Conservation (phyloP, 2,113 vertebrate species). For the Archocentrus centrarchus region DNA sequence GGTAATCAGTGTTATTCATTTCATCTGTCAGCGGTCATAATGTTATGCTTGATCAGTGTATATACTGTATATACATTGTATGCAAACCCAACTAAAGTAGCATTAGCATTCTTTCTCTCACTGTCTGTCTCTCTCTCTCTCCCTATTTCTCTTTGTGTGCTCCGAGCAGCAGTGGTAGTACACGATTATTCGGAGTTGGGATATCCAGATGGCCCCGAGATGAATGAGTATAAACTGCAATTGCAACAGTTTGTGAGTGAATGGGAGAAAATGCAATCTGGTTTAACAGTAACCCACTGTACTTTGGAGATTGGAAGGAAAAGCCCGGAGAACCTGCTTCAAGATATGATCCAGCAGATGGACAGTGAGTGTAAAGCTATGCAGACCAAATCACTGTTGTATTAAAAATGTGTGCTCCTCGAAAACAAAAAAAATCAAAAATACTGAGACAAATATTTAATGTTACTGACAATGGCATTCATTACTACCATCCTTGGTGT, state of each 20-base stretch:
- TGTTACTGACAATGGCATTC: not conserved
- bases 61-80: not conserved
- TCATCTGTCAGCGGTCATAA: no score
- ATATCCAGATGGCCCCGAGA: conserved; percentile 87
- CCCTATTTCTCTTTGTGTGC: not conserved
- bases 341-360: conserved; percentile 82
- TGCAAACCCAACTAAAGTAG: not conserved
- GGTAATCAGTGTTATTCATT: no score
- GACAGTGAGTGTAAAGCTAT: conserved; percentile 84
- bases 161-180: conserved; percentile 65
- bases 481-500: no score
- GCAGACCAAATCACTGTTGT: not conserved
- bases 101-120: not conserved
- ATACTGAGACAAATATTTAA: not conserved
- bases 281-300: conserved; percentile 53
- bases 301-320: conserved; percentile 83
- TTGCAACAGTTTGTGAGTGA: conserved; percentile 71
- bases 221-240: conserved; percentile 78
- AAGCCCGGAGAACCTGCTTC: conserved; percentile 84
- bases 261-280: conserved; percentile 80
- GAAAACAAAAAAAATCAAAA: not conserved
- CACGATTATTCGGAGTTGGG: conserved; percentile 78
- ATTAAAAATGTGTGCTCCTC: not conserved
- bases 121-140: not conserved
- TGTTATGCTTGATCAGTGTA: not conserved